These are phyloP conservation scores for Ennomos quercinarius DNA, from an alignment of 2,888 invertebrate genomes.

Conservation along the genomic window DNA sequence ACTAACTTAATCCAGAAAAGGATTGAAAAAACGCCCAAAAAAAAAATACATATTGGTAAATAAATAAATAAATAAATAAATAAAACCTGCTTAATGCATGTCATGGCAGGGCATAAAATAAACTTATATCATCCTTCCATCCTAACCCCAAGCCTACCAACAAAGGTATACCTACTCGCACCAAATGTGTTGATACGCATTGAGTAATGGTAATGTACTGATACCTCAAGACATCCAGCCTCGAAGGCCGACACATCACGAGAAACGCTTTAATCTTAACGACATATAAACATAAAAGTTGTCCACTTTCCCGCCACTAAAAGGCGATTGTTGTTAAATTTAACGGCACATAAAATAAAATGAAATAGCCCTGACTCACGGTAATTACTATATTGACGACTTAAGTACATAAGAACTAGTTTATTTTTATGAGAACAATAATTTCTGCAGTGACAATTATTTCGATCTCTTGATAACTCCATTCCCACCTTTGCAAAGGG, in stretches of 20 bases:
- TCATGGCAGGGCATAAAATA: too few relatives aligned
- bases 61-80: too few relatives aligned
- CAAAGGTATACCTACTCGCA: background rate
- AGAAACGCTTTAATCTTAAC: conserved; percentile 72
- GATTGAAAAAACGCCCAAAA: too few relatives aligned
- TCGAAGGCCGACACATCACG: conserved; percentile 40
- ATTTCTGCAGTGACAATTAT: conserved; percentile 31
- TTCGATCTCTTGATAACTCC: too few relatives aligned
- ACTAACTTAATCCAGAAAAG: too few relatives aligned
- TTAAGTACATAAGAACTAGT: conserved; percentile 45
- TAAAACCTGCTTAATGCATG: too few relatives aligned
- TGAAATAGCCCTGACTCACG: conserved; percentile 63
- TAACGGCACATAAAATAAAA: conserved; percentile 78
- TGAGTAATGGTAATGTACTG: conserved; percentile 70
- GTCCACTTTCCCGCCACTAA: conserved; percentile 75
- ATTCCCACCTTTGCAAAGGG: too few relatives aligned
- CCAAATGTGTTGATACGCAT: conserved; percentile 42
- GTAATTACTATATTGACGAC: conserved; percentile 63
- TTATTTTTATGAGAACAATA: conserved; percentile 40
- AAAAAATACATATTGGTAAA: too few relatives aligned
- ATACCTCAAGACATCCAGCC: conserved; percentile 40
- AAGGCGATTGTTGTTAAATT: conserved; percentile 82
- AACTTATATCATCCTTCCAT: too few relatives aligned
- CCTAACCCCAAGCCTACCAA: too few relatives aligned
- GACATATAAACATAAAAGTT: conserved; percentile 76